Base-by-base conservation (phyloP, 1,140 invertebrate genomes). In the Diorhabda elongata region DNA sequence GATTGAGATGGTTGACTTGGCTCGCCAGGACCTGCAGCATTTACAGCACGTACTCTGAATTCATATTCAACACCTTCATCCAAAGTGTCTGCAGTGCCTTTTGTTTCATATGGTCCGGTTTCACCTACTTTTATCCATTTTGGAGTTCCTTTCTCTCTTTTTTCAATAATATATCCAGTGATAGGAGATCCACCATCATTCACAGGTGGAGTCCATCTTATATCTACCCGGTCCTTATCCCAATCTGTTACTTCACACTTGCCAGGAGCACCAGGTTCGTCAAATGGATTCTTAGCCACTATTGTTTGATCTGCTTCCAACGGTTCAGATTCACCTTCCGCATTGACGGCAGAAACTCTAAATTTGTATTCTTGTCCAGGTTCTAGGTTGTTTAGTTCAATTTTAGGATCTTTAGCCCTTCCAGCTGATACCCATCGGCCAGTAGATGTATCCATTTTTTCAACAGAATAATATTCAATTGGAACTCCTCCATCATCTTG, bases 261-360 rank as follows among this genome's bases (percentile, higher is more conserved):
- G 58, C 93, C 93, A 69, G 95, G 94, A 75, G 94, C 89, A 68
- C 94, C 95, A 74, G 96, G 95, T 80, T 95, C 92, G 82, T 97
- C 95, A 81, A 95, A 99, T 76, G 96, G 96, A 93, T 99, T 98
- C 83, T 98, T 98, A 41, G 97, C 97, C 73, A 98, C 87, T 69
- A 98, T 95, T 11, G 92, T 89, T 71, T 94, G 88, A 59, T 94
- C 91, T 4, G 94, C 94, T 73, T 92, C 90, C 57, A 99, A 82
- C 9, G 96, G 95, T 77, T 97, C 94, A 3, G 96, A 97, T 80
- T 94, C 92, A 41, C 97, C 97, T 83, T 98, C 94, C 64, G 92
- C 89, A 81, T 99, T 99, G 3, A 98, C 95, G 67, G 97, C 97
- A 9, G 90, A 88, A 0, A 99, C 96, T 59, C 97, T 87, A 88